These are phyloP conservation scores for Uropsilus gracilis DNA, from an alignment of 2,113 vertebrate species.

Conservation along the genomic window DNA sequence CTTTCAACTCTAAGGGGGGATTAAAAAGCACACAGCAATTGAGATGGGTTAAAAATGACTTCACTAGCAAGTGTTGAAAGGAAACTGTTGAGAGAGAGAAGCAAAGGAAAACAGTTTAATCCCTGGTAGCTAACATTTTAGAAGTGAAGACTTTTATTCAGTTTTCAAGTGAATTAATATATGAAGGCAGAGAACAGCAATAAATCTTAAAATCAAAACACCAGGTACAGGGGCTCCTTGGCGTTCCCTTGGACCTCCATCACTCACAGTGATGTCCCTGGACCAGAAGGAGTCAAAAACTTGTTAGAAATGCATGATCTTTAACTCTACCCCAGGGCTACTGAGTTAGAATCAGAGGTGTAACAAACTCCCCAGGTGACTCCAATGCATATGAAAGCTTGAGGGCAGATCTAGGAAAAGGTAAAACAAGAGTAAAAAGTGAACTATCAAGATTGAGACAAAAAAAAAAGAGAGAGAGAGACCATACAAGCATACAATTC, in stretches of 20 bases:
- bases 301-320: background rate
- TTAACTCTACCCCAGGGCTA: background rate
- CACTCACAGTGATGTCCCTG: background rate
- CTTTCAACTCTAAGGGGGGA: background rate
- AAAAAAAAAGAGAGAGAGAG: background rate
- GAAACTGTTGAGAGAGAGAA: background rate
- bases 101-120: background rate
- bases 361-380: background rate
- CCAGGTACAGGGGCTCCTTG: background rate
- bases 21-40: background rate
- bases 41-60: background rate
- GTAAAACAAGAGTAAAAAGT: conserved; percentile 9
- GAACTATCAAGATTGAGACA: background rate
- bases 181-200: background rate
- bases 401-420: background rate
- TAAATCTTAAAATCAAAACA: conserved; percentile 45
- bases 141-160: background rate
- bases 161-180: conserved; percentile 20
- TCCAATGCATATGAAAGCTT: background rate
- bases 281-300: conserved; percentile 1
- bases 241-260: background rate
- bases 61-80: background rate
- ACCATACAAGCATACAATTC: background rate
- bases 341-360: background rate
- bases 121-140: background rate